Evolutionary conservation across 1,140 invertebrate species (phyloP), one percentile per base, ranked within the genome.

Genomic region (Drosophila asahinai): DNA sequence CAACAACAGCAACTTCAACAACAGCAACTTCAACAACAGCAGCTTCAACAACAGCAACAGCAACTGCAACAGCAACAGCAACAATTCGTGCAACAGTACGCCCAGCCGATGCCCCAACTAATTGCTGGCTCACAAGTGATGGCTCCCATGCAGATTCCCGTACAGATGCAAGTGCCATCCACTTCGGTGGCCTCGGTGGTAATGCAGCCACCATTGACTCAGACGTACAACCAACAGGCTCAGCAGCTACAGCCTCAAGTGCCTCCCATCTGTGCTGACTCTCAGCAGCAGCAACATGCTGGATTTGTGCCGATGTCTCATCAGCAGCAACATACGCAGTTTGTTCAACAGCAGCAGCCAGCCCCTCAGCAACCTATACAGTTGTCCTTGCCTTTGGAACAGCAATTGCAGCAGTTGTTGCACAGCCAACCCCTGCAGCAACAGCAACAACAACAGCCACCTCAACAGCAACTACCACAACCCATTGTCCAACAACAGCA

Each of bases 331-430:
- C 51, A 54, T 6, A 7, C 38, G 59, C 75, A 61, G 45, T 86
- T 93, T 5, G 91, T 93, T 12, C 81, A 94, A 11, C 93, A 94
- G 11, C 51, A 54, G 38, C 73, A 94, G 40, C 15, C 38, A 12
- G 40, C 93, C 92, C 52, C 93, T 9, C 82, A 91, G 63, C 81
- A 92, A 42, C 68, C 82, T 8, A 80, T 91, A 55, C 82, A 90
- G 22, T 60, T 81, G 17, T 86, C 93, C 48, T 75, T 81, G 54
- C 81, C 77, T 0, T 93, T 94, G 47, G 93, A 94, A 42, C 94
- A 94, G 58, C 94, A 94, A 57, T 77, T 94, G 42, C 93, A 94
- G 80, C 94, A 94, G 6, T 93, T 94, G 55, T 93, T 94, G 30
- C 94, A 94, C 49, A 94, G 94, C 51, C 91, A 89, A 48, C 80